These are phyloP conservation scores for Oryzias curvinotus DNA, from an alignment of 2,113 vertebrate species.

Conservation along the genomic window DNA sequence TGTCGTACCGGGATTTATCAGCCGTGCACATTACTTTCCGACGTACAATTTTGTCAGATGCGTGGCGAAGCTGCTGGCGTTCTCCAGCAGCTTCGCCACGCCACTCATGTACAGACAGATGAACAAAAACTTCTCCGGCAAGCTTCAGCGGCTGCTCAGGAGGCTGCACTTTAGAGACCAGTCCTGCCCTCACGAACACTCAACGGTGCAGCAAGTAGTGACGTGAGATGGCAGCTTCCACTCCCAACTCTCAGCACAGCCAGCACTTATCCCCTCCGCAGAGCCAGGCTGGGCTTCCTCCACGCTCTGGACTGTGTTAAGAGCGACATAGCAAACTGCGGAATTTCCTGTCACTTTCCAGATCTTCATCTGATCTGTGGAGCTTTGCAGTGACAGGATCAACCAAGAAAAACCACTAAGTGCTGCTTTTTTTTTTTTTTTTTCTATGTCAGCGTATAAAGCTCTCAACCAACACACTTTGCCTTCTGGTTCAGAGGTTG, in stretches of 20 bases:
- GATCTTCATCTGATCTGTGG: slow-evolving; percentile 42
- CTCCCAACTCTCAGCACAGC: slow-evolving; percentile 20
- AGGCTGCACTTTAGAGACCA: slow-evolving; percentile 83
- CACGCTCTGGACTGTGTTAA: slow-evolving; percentile 56
- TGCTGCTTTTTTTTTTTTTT: slow-evolving; percentile 59
- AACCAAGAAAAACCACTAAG: slow-evolving; percentile 71
- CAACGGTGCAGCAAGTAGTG: slow-evolving; percentile 85
- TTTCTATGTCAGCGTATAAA: slow-evolving; percentile 24
- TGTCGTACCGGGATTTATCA: slow-evolving; percentile 66
- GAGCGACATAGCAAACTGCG: slow-evolving; percentile 45
- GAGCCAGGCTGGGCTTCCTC: slow-evolving; percentile 41
- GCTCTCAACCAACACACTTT: slow-evolving; percentile 36
- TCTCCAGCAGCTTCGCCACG: slow-evolving; percentile 89
- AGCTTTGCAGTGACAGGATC: slow-evolving; percentile 35
- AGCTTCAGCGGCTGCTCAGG: slow-evolving; percentile 84
- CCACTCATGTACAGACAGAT: slow-evolving; percentile 91
- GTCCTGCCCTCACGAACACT: slow-evolving; percentile 82
- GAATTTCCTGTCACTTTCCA: slow-evolving; percentile 66
- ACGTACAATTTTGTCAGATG: slow-evolving; percentile 81
- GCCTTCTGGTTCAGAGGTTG: slow-evolving; percentile 33
- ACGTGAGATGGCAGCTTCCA: slow-evolving; percentile 64
- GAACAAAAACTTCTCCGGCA: slow-evolving; percentile 90
- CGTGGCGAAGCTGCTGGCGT: slow-evolving; percentile 87
- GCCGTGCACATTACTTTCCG: slow-evolving; percentile 63
- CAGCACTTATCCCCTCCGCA: slow-evolving; percentile 55